Conservation (phyloP, 2,888 invertebrate genomes). For the Muschampia plurimacula region DNA sequence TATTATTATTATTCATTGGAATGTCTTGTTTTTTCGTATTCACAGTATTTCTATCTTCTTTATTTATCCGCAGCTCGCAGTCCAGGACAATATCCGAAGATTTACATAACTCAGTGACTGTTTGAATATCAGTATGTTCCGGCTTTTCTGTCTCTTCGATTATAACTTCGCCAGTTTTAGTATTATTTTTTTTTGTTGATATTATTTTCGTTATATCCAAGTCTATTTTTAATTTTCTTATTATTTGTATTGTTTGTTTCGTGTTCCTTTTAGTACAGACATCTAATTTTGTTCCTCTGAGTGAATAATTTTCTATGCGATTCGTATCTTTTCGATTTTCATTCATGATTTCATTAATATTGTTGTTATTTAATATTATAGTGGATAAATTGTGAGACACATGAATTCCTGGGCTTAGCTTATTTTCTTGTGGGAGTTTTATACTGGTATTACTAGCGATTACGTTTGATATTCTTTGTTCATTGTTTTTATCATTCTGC, state of each 20-base stretch:
- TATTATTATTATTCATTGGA: not conserved
- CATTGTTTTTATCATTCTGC: not conserved
- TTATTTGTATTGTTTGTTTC: slow-evolving; percentile 56
- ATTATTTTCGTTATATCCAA: slow-evolving; percentile 52
- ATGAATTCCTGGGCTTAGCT: not conserved
- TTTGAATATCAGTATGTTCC: not conserved
- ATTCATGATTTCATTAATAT: not conserved
- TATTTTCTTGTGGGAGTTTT: not conserved
- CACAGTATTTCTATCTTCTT: not conserved
- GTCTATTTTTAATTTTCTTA: slow-evolving; percentile 66
- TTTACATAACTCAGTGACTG: not conserved
- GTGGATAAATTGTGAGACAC: not conserved
- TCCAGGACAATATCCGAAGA: not conserved
- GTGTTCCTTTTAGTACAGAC: slow-evolving; percentile 54
- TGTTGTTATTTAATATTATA: not conserved
- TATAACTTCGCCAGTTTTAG: slow-evolving; percentile 19
- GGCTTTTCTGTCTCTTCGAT: not conserved
- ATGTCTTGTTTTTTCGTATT: not conserved
- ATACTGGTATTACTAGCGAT: not conserved
- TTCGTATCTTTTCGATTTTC: slow-evolving; percentile 23
- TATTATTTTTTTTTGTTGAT: slow-evolving; percentile 44
- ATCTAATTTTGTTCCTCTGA: slow-evolving; percentile 59
- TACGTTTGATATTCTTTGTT: not conserved
- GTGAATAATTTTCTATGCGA: slow-evolving; percentile 56
- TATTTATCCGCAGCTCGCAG: not conserved